Base-by-base conservation (phyloP, 1,140 invertebrate genomes). In the Cydia splendana region DNA sequence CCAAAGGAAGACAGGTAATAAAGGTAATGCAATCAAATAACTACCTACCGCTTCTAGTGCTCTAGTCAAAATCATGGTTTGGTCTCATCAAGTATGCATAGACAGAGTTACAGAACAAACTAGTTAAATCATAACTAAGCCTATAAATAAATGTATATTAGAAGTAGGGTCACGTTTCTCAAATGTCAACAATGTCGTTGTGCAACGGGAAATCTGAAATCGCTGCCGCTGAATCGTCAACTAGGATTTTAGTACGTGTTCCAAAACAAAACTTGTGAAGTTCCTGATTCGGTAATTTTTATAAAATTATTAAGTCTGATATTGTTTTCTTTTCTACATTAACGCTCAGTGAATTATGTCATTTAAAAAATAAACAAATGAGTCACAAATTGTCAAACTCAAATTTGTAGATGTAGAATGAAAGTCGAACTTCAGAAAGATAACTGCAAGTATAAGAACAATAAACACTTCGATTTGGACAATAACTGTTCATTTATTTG, bases 131-230 rank as follows among this genome's bases (percentile, higher is more conserved):
- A 10, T 20, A 62, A 62, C 57, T 62, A 62, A 62, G 57, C 18
- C 7, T 18, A 62, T 24, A 62, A 62, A 62, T 62, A 24, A 62
- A 62, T 62, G 18, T 62, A 62, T 12, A 62, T 24, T 62, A 62
- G n/a, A 18, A 62, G 57, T 62, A 7, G 5, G 57, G 57, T 24
- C 57, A 62, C 57, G 57, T 62, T 62, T 62, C 57, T 20, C 18
- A 62, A 62, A 62, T 62, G 57, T 62, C 57, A 62, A 62, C 57
- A 62, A 62, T 62, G 57, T 62, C 57, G 5, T 24, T 62, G 5
- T 62, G 24, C 24, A 62, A 9, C 57, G 6, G 57, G 57, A 53
- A 6, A 24, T 62, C 9, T 62, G 7, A 20, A 62, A 20, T n/a
- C 2, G 57, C 57, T 62, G 2, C 57, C n/a, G 18, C n/a, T 24